Evolutionary conservation across 1,140 invertebrate genomes (phyloP).

Genomic region (Calliopsis andreniformis): DNA sequence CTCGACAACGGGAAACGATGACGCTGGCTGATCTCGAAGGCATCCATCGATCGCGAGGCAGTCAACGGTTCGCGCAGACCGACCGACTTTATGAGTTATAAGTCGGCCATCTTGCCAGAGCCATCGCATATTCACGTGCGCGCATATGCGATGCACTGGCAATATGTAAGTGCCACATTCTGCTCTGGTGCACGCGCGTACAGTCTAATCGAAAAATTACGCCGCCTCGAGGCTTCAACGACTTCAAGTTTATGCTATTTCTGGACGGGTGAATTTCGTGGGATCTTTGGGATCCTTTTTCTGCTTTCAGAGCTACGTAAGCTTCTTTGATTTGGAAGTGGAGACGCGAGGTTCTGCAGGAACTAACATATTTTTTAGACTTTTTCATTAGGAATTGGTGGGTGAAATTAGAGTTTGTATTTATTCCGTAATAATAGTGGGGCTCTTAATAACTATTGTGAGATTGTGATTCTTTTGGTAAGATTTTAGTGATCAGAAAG

Average conservation of each 20-base stretch:
- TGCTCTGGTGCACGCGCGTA: constrained; percentile 70
- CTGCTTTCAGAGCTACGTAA: no score
- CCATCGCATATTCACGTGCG: constrained; percentile 77
- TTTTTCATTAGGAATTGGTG: no score
- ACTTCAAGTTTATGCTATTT: not conserved
- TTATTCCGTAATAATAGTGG: no score
- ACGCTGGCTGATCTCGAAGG: constrained; percentile 68
- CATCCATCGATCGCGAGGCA: constrained; percentile 75
- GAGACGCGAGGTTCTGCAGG: no score
- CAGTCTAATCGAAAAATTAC: constrained; percentile 69
- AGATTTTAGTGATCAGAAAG: no score
- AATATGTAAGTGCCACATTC: constrained; percentile 76
- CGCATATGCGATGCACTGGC: constrained; percentile 74
- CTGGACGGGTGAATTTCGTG: not conserved
- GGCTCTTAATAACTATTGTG: no score
- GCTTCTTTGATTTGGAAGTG: no score
- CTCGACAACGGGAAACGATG: constrained; percentile 64
- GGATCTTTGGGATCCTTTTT: no score
- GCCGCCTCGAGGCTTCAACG: not conserved
- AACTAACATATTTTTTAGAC: no score
- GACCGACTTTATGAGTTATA: constrained; percentile 79
- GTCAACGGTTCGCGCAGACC: constrained; percentile 68
- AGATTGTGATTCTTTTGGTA: no score
- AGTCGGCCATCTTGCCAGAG: constrained; percentile 79
- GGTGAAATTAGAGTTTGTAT: no score